These are phyloP conservation scores for Trachymyrmex septentrionalis DNA, from an alignment of 1,140 invertebrate species.

Conservation along the genomic window DNA sequence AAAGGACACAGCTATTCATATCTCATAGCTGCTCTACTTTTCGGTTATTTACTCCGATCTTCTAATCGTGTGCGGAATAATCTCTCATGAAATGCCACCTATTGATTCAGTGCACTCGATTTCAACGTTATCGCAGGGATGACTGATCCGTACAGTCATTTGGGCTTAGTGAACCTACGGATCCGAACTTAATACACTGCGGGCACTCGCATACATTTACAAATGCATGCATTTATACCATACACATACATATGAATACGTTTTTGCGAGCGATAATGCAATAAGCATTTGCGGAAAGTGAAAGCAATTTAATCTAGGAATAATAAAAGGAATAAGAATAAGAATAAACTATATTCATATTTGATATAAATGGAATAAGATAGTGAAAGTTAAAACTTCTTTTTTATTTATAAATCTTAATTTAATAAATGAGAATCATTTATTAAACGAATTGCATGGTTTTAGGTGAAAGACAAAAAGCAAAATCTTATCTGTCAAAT, in stretches of 20 bases:
- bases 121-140: not conserved
- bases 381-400: not conserved
- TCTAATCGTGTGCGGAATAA: constrained; percentile 35
- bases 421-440: not conserved
- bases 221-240: too few relatives aligned
- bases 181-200: not conserved
- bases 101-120: constrained; percentile 20
- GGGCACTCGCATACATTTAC: not conserved
- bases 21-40: constrained; percentile 61
- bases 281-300: not conserved
- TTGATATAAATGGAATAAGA: not conserved
- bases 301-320: not conserved
- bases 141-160: not conserved
- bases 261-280: not conserved
- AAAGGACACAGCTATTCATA: constrained; percentile 52
- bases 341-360: not conserved
- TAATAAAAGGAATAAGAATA: not conserved
- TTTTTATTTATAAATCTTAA: constrained; percentile 4
- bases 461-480: not conserved
- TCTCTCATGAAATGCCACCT: not conserved
- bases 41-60: constrained; percentile 30
- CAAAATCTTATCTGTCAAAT: not conserved
- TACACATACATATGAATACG: not conserved
- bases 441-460: not conserved
- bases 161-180: not conserved